Base-by-base conservation (phyloP, 2,888 invertebrate genomes). In the Phrixothrix hirtus region DNA sequence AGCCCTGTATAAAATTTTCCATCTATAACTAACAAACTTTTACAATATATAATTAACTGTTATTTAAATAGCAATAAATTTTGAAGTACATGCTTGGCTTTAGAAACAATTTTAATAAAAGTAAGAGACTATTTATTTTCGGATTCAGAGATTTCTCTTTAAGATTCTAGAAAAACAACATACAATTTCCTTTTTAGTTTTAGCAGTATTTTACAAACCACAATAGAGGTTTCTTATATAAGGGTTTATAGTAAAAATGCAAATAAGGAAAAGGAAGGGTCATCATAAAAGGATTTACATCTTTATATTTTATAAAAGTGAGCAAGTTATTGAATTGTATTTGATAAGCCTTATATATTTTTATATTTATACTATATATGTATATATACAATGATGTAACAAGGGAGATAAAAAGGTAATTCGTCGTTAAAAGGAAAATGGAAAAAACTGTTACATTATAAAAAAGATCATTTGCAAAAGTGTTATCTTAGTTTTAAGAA, bases 251-350 rank as follows among this genome's bases (percentile, higher is more conserved):
- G 38, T 49, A 54, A 45, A 49, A 45, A 54, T 49, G 54, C 54
- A 54, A 54, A 54, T 54, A 39, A 38, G 35, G 30, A 27, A 37
- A 48, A 48, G 31, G 47, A 48, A 48, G 49, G 54, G 54, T 54
- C 54, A 49, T 39, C 49, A 45, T 53, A 53, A 53, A 53, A 43
- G 53, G 54, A 54, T 54, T 54, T 49, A 45, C 44, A 44, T 38
- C 43, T 46, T 48, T 43, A 43, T 47, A 54, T 49, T 54, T 38
- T 44, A 48, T 44, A 43, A 37, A 38, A 32, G 25, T 27, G 35
- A 15, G 37, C 42, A 37, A 35, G 39, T 41, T 52, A 43, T 53
- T 53, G 53, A 53, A 48, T 53, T 48, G 53, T 53, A 43, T 53
- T 43, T 53, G 53, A 53, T 53, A 47, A 36, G 27, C 36, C 42